Evolutionary conservation across 2,888 invertebrate genomes (phyloP), one percentile per base, ranked within the genome.

Genomic region (Melanostoma mellinum): DNA sequence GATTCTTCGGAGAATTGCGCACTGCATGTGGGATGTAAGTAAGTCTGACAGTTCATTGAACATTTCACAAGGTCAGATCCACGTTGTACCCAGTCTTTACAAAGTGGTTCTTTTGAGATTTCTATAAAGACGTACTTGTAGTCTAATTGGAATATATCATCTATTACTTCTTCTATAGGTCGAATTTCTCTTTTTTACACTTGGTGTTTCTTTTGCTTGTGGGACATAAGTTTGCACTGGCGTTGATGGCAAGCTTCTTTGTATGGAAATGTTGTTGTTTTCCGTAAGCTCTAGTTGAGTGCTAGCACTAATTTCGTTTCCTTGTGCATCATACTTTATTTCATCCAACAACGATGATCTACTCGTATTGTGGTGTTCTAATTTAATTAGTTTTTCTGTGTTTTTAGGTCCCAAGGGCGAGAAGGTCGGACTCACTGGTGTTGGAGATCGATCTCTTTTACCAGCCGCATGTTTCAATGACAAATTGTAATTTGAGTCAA

Each of bases 61-160:
- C 98, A 98, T 88, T 95, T 95, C 1, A 95, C 92, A 9, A 97
- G 91, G 72, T 94, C 93, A 0, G 93, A 93, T 0, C 93, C 94
- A 0, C 93, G 91, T 87, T 93, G 93, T 72, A 94, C 94, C 88
- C 97, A 98, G 71, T 96, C 93, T 86, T 95, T 95, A 89, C 97
- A 98, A 3, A 97, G 94, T 87, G 94, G 94, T 85, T 96, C 96
- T 74, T 93, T 93, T 4, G 92, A 90, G n/a, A 95, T 90, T 1
- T 95, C 95, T 88, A 94, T 94, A 86, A 96, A 96, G 36, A 96
- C 88, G 75, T 90, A 90, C 63, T 89, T 90, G 53, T 73, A 87
- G 50, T 89, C 91, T 55, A 91, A 86, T 58, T 88, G 86, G 36
- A 90, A 86, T 55, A 91, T 90, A 61, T 91, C 90, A 3, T 90